Percentiles rank a stretch among this genome's conserved stretches.
phyloP scores from a whole-genome alignment of 1,140 invertebrate species.

The Leptinotarsa texana region DNA sequence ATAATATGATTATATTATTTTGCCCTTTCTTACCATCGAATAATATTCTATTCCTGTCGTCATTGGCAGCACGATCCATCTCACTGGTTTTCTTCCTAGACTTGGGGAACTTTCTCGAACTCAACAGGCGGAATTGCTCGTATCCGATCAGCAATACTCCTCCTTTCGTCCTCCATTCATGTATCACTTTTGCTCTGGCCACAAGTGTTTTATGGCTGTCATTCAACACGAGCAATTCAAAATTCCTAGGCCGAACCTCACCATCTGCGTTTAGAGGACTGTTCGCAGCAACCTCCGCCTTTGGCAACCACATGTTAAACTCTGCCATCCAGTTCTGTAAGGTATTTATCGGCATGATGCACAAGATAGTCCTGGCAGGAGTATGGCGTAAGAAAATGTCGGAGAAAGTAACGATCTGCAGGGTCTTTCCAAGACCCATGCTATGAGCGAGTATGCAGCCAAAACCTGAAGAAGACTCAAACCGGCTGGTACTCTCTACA shows the following conservation, averaged over 20 bases:
- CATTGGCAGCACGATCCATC: constrained; percentile 62
- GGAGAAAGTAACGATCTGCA: constrained; percentile 95
- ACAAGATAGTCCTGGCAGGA: constrained; percentile 84
- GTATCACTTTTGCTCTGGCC: constrained; percentile 60
- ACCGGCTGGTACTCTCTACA: constrained; percentile 80
- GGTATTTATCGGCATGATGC: constrained; percentile 99
- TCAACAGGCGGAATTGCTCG: constrained; percentile 90
- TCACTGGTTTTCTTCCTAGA: constrained; percentile 57
- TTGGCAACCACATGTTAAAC: constrained; percentile 95
- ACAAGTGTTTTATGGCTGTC: constrained; percentile 92
- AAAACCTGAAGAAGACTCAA: constrained; percentile 65
- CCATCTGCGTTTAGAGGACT: constrained; percentile 62
- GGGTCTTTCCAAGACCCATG: constrained; percentile 99
- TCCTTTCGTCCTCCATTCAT: constrained; percentile 84
- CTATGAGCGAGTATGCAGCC: constrained; percentile 98
- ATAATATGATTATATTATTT: no score
- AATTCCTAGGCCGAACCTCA: constrained; percentile 75
- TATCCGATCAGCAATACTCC: constrained; percentile 97
- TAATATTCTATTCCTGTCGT: constrained; percentile 82
- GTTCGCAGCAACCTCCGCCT: constrained; percentile 58
- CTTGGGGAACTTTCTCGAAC: constrained; percentile 74
- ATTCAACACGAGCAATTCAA: constrained; percentile 88
- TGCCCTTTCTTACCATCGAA: constrained; percentile 71
- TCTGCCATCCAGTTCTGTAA: constrained; percentile 98
- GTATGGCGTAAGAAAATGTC: constrained; percentile 94